phyloP scores from a whole-genome alignment of 2,797 vertebrate genomes.

The Eulemur coronatus region DNA sequence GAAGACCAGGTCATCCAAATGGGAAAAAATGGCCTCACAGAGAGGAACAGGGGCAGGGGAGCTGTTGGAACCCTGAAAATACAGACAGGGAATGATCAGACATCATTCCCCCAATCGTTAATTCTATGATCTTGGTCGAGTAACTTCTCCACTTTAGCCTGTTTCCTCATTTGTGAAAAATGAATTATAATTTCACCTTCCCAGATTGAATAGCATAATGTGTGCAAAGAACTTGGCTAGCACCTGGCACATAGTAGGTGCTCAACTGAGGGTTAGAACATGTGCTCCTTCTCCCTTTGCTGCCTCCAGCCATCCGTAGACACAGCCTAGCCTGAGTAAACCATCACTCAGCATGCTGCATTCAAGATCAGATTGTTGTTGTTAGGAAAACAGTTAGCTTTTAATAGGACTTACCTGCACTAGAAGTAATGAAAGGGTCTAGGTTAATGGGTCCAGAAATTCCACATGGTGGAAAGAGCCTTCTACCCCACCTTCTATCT shows the following conservation, averaged over 20 bases:
- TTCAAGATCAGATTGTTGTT: not conserved
- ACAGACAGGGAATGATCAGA: not conserved
- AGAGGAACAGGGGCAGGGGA: not conserved
- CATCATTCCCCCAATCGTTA: not conserved
- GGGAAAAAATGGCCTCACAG: not conserved
- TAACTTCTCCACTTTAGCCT: not conserved
- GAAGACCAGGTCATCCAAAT: conserved; percentile 20
- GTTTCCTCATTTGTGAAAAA: not conserved
- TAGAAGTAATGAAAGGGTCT: not conserved
- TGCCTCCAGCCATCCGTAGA: not conserved
- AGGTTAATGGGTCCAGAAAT: not conserved
- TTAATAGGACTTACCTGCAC: not conserved
- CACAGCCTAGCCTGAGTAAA: not conserved
- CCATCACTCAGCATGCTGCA: not conserved
- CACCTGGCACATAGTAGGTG: not conserved
- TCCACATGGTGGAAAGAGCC: not conserved
- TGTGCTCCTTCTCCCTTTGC: not conserved
- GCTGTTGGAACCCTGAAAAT: not conserved
- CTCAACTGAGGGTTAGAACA: not conserved
- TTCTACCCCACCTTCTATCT: not conserved
- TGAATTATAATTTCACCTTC: not conserved
- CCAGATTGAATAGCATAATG: not conserved
- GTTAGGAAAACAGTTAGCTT: not conserved
- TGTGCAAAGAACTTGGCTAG: not conserved
- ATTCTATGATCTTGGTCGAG: not conserved